phyloP scores from a whole-genome alignment of 2,113 vertebrate genomes.

The Apteryx mantelli region DNA sequence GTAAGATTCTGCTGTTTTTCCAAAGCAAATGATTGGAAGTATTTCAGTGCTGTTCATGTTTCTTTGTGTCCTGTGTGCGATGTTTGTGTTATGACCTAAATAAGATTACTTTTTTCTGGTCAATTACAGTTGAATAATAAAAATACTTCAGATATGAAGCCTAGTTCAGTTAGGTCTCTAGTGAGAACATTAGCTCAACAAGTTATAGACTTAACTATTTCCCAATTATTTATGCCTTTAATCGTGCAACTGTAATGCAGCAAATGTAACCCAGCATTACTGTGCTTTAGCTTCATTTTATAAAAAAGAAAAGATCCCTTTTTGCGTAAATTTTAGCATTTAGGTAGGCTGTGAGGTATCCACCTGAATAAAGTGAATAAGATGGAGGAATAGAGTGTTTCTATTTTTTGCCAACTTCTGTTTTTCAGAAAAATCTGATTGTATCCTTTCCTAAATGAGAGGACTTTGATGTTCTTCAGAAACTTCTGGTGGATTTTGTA shows the following conservation, averaged over 20 bases:
- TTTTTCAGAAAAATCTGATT: slow-evolving; percentile 71
- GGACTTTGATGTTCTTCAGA: slow-evolving; percentile 71
- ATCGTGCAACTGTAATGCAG: neutral
- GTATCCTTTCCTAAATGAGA: slow-evolving; percentile 69
- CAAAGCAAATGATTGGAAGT: neutral
- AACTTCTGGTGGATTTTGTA: slow-evolving; percentile 68
- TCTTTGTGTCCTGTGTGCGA: neutral
- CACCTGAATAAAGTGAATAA: slow-evolving; percentile 47
- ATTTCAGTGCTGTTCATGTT: neutral
- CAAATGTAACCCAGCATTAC: neutral
- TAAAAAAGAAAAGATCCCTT: neutral
- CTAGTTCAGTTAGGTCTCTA: neutral
- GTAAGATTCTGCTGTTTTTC: slow-evolving; percentile 75
- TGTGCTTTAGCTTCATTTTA: slow-evolving; percentile 10
- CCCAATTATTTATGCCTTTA: neutral
- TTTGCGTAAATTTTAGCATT: slow-evolving; percentile 28
- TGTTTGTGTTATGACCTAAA: neutral
- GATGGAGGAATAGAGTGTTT: slow-evolving; percentile 53
- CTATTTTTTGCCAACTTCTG: slow-evolving; percentile 68
- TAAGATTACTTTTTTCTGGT: too few relatives aligned
- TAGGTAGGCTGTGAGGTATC: slow-evolving; percentile 38
- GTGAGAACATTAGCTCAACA: neutral
- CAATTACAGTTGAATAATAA: too few relatives aligned
- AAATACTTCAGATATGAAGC: neutral
- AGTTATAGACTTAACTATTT: neutral